Evolutionary conservation across 2,888 invertebrate genomes (phyloP).

Genomic region (Drosophila trichaetosa): DNA sequence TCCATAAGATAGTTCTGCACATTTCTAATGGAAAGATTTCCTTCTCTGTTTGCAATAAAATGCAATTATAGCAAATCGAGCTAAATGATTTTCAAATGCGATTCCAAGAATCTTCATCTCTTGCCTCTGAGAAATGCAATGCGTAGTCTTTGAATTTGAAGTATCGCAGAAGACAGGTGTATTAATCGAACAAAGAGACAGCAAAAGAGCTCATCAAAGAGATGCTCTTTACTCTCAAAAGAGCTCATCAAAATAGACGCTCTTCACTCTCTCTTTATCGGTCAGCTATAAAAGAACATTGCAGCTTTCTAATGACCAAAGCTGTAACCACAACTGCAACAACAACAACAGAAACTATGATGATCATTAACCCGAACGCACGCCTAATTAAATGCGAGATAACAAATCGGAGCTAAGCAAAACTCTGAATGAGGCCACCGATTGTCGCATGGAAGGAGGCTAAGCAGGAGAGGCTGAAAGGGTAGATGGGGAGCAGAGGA

Average conservation of each 20-base stretch:
- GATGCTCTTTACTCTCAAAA: conserved; percentile 8
- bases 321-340: conserved; percentile 42
- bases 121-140: conserved; percentile 13
- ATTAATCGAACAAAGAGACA: conserved; percentile 44
- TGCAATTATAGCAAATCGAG: conserved; percentile 56
- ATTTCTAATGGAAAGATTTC: conserved; percentile 12
- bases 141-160: conserved; percentile 46
- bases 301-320: conserved; percentile 74
- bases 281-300: conserved; percentile 39
- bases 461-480: neutral
- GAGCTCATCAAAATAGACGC: conserved; percentile 12
- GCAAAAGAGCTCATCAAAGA: conserved; percentile 13
- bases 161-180: conserved; percentile 56
- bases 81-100: conserved; percentile 64
- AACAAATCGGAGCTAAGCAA: conserved; percentile 50
- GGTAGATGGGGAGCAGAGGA: neutral
- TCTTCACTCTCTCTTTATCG: conserved; percentile 16
- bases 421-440: conserved; percentile 63
- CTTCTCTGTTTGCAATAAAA: conserved; percentile 56
- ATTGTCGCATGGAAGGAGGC: conserved; percentile 39
- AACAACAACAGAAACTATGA: conserved; percentile 2
- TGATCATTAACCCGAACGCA: conserved; percentile 65
- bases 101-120: conserved; percentile 41
- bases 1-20: conserved; percentile 32
- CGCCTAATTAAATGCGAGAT: conserved; percentile 75